phyloP scores from a whole-genome alignment of 2,113 vertebrate genomes.

The Malaclemys terrapin region DNA sequence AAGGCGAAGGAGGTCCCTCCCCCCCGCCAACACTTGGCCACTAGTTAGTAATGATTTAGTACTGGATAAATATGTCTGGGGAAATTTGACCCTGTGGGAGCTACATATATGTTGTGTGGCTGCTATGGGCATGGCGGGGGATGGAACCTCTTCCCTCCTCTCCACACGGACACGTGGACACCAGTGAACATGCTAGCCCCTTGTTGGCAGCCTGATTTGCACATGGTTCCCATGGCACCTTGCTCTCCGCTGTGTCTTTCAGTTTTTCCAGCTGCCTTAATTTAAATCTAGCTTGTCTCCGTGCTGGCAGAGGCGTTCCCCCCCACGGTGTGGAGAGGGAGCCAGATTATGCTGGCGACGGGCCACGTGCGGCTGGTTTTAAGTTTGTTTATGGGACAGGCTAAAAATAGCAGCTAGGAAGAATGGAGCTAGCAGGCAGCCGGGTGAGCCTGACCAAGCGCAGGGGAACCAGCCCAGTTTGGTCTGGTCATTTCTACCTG shows the following conservation, averaged over 20 bases:
- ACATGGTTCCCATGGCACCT: neutral
- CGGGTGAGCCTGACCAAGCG: fast-evolving
- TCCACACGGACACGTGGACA: neutral
- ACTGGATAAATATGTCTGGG: conserved; percentile 27
- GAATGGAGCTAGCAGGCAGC: fast-evolving
- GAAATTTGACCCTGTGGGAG: neutral
- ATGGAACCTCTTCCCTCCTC: neutral
- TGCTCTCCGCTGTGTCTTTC: neutral
- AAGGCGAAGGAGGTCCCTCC: too few species aligned
- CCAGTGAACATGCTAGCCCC: neutral
- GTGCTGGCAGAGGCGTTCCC: neutral
- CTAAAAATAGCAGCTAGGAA: neutral
- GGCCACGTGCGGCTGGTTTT: neutral
- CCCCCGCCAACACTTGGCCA: neutral
- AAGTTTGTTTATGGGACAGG: neutral
- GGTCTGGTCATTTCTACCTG: neutral
- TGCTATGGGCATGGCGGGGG: neutral
- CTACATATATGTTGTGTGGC: neutral
- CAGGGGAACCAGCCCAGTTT: neutral
- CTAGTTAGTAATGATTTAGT: neutral
- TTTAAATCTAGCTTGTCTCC: neutral
- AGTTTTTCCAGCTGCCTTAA: neutral
- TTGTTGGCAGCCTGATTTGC: neutral
- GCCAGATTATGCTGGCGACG: neutral
- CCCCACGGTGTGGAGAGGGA: neutral